Base-by-base conservation (phyloP, 2,113 vertebrate genomes). In the Leucopsar rothschildi region DNA sequence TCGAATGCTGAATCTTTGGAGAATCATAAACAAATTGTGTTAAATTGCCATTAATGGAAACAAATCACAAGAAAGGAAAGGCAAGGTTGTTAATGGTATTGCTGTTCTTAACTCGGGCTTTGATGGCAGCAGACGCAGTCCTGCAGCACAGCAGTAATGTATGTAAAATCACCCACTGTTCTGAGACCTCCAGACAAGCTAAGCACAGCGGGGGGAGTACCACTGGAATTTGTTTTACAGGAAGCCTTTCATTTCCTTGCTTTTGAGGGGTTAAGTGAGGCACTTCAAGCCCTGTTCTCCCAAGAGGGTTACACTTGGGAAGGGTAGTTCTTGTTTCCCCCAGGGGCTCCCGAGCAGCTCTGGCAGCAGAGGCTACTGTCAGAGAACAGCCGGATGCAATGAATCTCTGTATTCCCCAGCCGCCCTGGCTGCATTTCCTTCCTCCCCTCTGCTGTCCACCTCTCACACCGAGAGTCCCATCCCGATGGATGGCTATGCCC, bases 221-320 rank as follows among this genome's bases (percentile, higher is more conserved):
- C 92, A 11, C 13, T 94, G 94, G 93, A 96, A 97, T 97, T 97
- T 97, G 96, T 97, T 97, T 96, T 97, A 97, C 96, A 97, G 97
- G 96, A 97, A 97, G 95, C 92, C 90, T 97, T 97, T 97, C 96
- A 97, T 97, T 97, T 97, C 95, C 96, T 88, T 88, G 95, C 92
- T 96, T 96, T 96, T 91, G 96, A 97, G 95, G 96, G 96, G 96
- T 97, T 97, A 97, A 97, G 96, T 92, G 94, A 97, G 95, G 93
- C 95, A 94, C 96, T 97, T 96, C 93, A 93, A 95, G 88, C 63
- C 72, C 92, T 84, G 84, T 28, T 96, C 47, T 94, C 96, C 90
- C 95, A 31, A 3, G 91, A 82, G 96, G 69, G 56, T 64, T 97
- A 6, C 69, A 59, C 81, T 49, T 39, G 86, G 63, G 84, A 94